Base-by-base conservation (phyloP, 2,888 invertebrate species). In the Lepidocyrtinus sp. region DNA sequence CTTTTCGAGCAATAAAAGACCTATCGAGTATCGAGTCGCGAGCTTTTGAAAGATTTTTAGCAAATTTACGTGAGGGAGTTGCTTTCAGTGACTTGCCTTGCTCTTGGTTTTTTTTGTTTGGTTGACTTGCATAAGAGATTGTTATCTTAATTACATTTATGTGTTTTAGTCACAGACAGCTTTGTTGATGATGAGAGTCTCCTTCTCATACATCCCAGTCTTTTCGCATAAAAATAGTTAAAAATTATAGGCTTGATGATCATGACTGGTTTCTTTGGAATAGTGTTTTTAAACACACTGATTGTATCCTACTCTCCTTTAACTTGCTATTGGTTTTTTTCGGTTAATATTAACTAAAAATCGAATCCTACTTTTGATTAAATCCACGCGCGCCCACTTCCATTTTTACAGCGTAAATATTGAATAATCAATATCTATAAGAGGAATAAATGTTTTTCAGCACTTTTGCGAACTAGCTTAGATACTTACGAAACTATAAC, bases 131-230 rank as follows among this genome's bases (percentile, higher is more conserved):
- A 61, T 21, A 73, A 73, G 74, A 65, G 74, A 74, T 65, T 63
- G 72, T 45, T 63, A 17, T 17, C 9, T 36, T 63, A 21, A 19
- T 69, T 26, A 69, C 67, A 61, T 75, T n/a, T 75, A 24, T 67
- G 46, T 67, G 50, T 69, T 27, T 36, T 70, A 71, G 81, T 81
- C 81, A 81, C 81, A 81, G 81, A 81, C 81, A 81, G 72, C 81
- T 76, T 69, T 62, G 19, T 59, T 59, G 59, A 59, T 69, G 68
- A 61, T 75, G 80, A n/a, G n/a, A 81, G 81, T 81, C 73, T 80
- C 80, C 24, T 63, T 74, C 71, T 75, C 59, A 59, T 21, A 59
- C 59, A 62, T 81, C 75, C n/a, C 81, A 81, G 81, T 81, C 81
- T 81, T 70, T 59, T 59, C 69, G 68, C 50, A 59, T 59, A 59